phyloP scores from a whole-genome alignment of 1,140 invertebrate genomes.

The Rhopalosiphum padi region DNA sequence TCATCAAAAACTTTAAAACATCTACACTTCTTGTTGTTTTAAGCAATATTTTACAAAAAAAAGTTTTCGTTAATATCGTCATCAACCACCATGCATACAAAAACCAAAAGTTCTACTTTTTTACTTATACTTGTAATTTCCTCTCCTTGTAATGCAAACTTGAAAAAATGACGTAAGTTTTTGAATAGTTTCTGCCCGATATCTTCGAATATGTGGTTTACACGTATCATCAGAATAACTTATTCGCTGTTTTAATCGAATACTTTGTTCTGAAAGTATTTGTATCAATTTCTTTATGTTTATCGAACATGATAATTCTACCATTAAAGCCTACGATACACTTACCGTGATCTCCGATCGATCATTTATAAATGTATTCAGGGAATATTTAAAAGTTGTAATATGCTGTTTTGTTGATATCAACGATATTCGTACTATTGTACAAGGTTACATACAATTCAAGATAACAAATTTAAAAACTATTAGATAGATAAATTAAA shows the following conservation, averaged over 20 bases:
- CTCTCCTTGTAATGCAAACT: no score
- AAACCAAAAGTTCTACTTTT: no score
- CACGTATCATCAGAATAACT: neutral
- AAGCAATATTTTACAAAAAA: no score
- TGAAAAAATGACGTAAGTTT: no score
- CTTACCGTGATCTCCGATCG: neutral
- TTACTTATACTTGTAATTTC: no score
- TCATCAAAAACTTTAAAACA: no score
- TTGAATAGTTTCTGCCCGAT: no score
- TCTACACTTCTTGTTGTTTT: no score
- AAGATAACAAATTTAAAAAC: neutral
- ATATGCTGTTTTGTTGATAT: neutral
- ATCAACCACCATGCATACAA: no score
- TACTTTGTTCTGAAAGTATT: no score
- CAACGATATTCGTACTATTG: neutral
- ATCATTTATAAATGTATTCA: neutral
- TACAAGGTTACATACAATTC: neutral
- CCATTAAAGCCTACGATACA: neutral
- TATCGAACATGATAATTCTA: neutral
- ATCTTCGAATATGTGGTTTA: no score
- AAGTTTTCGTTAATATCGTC: no score
- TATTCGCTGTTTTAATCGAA: neutral
- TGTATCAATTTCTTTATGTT: neutral
- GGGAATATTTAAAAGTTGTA: neutral
- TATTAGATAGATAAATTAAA: neutral